Base-by-base conservation (phyloP, 2,888 invertebrate genomes). In the Teinopalpus imperialis region DNA sequence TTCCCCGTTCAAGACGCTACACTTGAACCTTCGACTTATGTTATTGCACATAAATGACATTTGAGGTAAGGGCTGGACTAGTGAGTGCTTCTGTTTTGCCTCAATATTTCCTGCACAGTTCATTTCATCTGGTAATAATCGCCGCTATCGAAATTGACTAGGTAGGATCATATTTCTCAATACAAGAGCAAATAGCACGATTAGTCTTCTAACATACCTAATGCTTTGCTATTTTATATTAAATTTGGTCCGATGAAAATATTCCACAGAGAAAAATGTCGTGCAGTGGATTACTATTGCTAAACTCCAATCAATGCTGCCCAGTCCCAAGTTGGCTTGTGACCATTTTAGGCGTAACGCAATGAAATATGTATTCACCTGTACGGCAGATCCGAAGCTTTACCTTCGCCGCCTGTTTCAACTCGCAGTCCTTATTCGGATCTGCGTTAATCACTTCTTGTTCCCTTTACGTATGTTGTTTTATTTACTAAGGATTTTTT, bases 341-440 rank as follows among this genome's bases (percentile, higher is more conserved):
- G 61, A 52, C 82, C 80, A 75, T 79, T 61, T 80, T 68, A 43
- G 71, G 66, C 49, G n/a, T 48, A 49, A 59, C 59, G 55, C 56
- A 61, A 71, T 77, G 70, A 74, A 77, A 77, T 66, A 76, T 76
- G 65, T 61, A 77, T 68, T 55, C 56, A 59, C 46, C 58, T 52
- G 59, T 57, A 54, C 61, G 60, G 58, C 63, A 61, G 61, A 54
- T 53, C 61, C 54, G 57, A 59, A 62, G 66, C 68, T 71, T 70
- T 70, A 61, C 61, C 53, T 52, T 61, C 54, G 51, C 50, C 59
- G 63, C 63, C 59, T 51, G 60, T 50, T 59, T n/a, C 48, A 55
- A 61, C 59, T 65, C 55, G 64, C 53, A 48, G 50, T 36, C 78
- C 74, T 58, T 79, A 73, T 79, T 70, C 69, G 74, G 78, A 37